These are phyloP conservation scores for Ephialtes manifestator DNA, from an alignment of 2,888 invertebrate genomes.

Conservation along the genomic window DNA sequence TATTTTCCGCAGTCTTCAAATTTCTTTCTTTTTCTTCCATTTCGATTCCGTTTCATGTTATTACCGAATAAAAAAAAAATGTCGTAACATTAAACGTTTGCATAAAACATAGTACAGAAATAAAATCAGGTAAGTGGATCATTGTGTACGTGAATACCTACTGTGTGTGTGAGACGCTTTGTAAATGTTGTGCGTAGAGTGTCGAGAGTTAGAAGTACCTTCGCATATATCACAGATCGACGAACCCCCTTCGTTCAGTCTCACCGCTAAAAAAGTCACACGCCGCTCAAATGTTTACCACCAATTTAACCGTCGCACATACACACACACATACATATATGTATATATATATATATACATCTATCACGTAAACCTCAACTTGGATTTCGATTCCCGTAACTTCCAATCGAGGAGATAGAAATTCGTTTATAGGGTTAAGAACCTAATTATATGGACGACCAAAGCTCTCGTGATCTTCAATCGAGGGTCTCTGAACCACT, in stretches of 20 bases:
- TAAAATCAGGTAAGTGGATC: conserved; percentile 48
- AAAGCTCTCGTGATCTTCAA: neutral
- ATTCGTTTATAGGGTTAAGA: neutral
- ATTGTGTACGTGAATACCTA: conserved; percentile 41
- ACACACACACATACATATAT: conserved; percentile 18
- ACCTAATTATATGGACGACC: neutral
- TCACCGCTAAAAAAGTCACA: conserved; percentile 26
- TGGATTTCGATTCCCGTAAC: neutral
- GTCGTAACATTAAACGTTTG: neutral
- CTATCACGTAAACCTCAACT: neutral
- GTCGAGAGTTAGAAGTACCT: conserved; percentile 32
- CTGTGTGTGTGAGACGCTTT: conserved; percentile 25
- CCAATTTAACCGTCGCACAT: neutral
- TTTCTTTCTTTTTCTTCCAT: neutral
- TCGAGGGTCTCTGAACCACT: conserved; percentile 32
- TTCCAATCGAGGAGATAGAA: neutral
- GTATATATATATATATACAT: neutral
- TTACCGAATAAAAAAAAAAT: neutral
- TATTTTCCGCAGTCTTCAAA: neutral
- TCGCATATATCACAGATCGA: conserved; percentile 49
- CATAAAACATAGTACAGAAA: conserved; percentile 20
- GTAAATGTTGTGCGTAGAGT: conserved; percentile 12
- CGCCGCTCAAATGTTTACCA: conserved; percentile 54
- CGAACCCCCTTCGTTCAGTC: conserved; percentile 32
- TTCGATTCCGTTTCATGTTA: neutral